phyloP scores from a whole-genome alignment of 2,113 vertebrate species.

The Aplodontia rufa region DNA sequence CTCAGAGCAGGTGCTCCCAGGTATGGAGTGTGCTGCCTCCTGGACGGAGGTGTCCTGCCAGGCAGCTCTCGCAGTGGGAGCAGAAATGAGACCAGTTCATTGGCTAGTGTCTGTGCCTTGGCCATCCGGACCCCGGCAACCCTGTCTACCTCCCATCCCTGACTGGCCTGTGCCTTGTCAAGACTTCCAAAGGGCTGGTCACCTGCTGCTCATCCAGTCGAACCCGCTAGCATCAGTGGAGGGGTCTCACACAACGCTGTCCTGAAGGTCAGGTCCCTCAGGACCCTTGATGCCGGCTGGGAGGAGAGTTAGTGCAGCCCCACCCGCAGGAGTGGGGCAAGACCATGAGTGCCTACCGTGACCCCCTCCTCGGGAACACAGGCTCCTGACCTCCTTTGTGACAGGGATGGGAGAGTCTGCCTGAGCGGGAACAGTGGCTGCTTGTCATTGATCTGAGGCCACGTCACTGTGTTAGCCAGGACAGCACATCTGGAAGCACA shows the following conservation, averaged over 20 bases:
- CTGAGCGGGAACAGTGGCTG: no score
- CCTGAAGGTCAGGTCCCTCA: not conserved
- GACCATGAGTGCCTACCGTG: not conserved
- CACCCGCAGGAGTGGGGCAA: no score
- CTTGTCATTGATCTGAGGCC: not conserved
- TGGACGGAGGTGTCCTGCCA: no score
- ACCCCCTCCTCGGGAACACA: rapidly evolving
- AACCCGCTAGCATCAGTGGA: rapidly evolving
- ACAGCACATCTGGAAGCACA: not conserved
- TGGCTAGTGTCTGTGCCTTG: not conserved
- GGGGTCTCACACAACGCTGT: not conserved
- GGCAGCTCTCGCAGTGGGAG: not conserved
- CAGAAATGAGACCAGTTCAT: not conserved
- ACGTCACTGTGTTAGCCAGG: not conserved
- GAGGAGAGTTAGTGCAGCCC: not conserved
- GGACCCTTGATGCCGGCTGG: not conserved
- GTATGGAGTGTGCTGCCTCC: not conserved
- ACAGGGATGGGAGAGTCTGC: not conserved
- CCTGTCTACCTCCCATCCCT: not conserved
- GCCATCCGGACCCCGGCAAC: not conserved
- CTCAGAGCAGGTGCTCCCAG: no score
- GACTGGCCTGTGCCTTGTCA: not conserved
- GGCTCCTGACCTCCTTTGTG: not conserved
- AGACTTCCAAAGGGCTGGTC: rapidly evolving
- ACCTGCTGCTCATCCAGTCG: not conserved